phyloP scores from a whole-genome alignment of 2,113 vertebrate genomes.

The Rousettus leschenaultii region DNA sequence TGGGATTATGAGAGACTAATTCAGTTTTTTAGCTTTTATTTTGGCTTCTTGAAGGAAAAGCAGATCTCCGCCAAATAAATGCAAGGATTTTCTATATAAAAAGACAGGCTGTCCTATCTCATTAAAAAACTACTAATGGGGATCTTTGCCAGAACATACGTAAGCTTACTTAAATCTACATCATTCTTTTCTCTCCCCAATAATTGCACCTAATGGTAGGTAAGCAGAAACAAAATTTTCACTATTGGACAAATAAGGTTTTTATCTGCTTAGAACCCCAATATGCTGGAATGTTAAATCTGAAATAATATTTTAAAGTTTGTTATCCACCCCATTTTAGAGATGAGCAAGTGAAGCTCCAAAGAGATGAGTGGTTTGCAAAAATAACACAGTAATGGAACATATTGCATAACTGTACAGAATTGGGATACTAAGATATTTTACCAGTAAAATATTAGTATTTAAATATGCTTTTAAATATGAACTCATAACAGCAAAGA shows the following conservation, averaged over 20 bases:
- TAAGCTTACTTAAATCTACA: not conserved
- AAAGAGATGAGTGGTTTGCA: not conserved
- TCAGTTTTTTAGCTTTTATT: not conserved
- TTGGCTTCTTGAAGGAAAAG: not conserved
- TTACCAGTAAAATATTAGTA: not conserved
- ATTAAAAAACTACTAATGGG: not conserved
- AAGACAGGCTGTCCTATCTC: not conserved
- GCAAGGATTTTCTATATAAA: not conserved
- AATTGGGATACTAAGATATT: not conserved
- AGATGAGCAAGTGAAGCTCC: not conserved
- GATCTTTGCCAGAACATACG: not conserved
- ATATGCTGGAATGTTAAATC: not conserved
- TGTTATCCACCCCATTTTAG: not conserved
- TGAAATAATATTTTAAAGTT: slow-evolving; percentile 9
- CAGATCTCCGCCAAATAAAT: not conserved
- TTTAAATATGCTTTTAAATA: not conserved
- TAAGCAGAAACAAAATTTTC: not conserved
- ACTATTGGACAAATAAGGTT: not conserved
- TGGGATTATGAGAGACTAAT: not conserved
- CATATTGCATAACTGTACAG: not conserved
- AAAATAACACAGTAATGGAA: not conserved
- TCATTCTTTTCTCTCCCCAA: not conserved
- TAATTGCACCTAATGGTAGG: not conserved
- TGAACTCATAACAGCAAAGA: not conserved
- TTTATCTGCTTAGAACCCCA: not conserved